Evolutionary conservation across 1,140 invertebrate species (phyloP), one percentile per base, ranked within the genome.

Genomic region (Macrosteles quadrilineatus): DNA sequence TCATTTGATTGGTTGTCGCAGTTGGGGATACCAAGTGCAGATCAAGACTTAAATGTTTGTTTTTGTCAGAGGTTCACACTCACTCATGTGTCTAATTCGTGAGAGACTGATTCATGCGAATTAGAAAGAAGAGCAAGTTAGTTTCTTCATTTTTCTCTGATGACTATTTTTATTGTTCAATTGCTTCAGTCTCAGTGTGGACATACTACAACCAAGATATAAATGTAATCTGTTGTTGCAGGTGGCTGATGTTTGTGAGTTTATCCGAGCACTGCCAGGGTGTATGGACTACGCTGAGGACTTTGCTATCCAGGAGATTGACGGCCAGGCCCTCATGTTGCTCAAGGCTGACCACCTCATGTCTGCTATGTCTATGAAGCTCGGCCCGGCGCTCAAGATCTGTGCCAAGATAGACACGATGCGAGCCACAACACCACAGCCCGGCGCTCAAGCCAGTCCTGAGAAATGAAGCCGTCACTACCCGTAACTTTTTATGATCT

Each of bases 331-430:
- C 4, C 80, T 98, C 23, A 87, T 98, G 84, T 82, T 98, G 53
- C 87, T 98, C n/a, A 95, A 96, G 78, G 95, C 95, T 71, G 95
- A 98, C 77, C 95, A 98, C 82, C 82, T 98, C 11, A 97, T 98
- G 85, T 91, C 91, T 30, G 92, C 94, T 2, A 96, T 98, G 88
- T 91, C 89, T 36, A 97, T 98, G 86, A 97, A 97, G 77, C 85
- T 98, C 0, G 96, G 96, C 1, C 96, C 96, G 0, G 96, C 96
- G 0, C 82, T 98, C 17, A 98, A 98, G 83, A 96, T 98, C 45
- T 94, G 95, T 73, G 91, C 93, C 17, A 89, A 88, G 76, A 93
- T 95, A 55, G 91, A 93, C 76, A 86, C 88, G 1, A 88, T 94
- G 83, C 83, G 90, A 0, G 83, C 85, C 1, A 89, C 90, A 50